Evolutionary conservation across 2,797 vertebrate genomes (phyloP), one percentile per base, ranked within the genome.

Genomic region (Acanthurus lineatus): DNA sequence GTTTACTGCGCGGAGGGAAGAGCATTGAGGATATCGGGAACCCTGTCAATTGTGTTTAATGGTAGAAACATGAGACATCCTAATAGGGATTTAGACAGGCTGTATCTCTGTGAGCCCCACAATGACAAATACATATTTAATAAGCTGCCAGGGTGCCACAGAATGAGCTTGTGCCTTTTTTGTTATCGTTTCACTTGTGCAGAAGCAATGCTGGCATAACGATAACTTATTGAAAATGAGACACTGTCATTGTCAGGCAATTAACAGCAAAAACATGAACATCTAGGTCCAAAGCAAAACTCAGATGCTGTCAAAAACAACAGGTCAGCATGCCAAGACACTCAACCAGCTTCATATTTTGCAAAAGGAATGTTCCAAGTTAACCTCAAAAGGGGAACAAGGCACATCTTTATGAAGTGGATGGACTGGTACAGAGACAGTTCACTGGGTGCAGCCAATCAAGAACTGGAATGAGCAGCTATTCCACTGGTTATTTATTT

Each of bases 341-440:
- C 89, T 93, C 95, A 96, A 96, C 96, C 96, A 96, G 95, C 94
- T 82, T 78, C 68, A 81, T 52, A 47, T 52, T 81, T 89, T 67
- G 25, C 38, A 77, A 73, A 82, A 62, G 54, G 42, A 11, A 58
- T 77, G 32, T 73, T 70, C 53, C 40, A 84, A 67, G 19, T 67
- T 22, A 59, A 77, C 49, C 58, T 88, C 76, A 74, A 12, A 60
- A 68, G 61, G 79, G 78, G 71, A 74, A 83, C 76, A 84, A 77
- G 73, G 79, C 63, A 51, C 53, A 54, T 59, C 20, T 40, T 62
- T 28, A 65, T 58, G 2, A 47, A 81, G 74, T 2, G 40, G 32
- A 17, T 73, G 81, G 73, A 83, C 86, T 83, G 86, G 61, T 74
- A 73, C 87, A 79, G 62, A 71, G 14, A 52, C 35, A 45, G 61